phyloP scores from a whole-genome alignment of 2,113 vertebrate genomes.

The Picathartes gymnocephalus region DNA sequence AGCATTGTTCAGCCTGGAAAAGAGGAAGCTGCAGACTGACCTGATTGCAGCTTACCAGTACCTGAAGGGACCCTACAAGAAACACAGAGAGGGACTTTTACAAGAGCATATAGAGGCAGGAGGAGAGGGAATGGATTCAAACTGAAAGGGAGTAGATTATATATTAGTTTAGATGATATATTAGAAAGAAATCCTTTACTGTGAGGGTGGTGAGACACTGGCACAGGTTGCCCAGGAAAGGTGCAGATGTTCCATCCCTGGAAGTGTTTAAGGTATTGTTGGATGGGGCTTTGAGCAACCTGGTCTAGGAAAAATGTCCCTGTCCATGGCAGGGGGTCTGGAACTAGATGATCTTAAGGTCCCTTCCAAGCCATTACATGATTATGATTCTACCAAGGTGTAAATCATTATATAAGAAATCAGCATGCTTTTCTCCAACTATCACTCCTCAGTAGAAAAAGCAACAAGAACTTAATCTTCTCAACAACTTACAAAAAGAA shows the following conservation, averaged over 20 bases:
- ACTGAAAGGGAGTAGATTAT: not conserved
- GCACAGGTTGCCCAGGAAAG: not conserved
- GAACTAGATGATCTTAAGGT: not conserved
- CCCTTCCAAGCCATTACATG: not conserved
- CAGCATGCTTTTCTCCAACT: not conserved
- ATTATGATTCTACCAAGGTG: not conserved
- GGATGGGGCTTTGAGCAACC: not conserved
- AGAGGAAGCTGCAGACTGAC: not conserved
- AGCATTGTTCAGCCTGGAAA: not conserved
- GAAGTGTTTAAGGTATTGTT: not conserved
- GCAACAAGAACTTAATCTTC: not conserved
- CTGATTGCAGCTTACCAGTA: not conserved
- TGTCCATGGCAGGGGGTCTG: not conserved
- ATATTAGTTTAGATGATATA: not conserved
- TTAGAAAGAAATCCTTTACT: not conserved
- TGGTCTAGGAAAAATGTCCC: not conserved
- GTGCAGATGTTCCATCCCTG: not conserved
- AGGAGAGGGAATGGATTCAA: not conserved
- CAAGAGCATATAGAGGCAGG: not conserved
- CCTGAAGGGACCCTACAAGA: not conserved
- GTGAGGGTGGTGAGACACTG: not conserved
- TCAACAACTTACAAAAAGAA: not conserved
- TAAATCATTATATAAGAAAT: not conserved
- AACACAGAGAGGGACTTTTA: not conserved
- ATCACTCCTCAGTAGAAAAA: not conserved